Conservation (phyloP, 2,888 invertebrate genomes). For the Julus scandinavius region DNA sequence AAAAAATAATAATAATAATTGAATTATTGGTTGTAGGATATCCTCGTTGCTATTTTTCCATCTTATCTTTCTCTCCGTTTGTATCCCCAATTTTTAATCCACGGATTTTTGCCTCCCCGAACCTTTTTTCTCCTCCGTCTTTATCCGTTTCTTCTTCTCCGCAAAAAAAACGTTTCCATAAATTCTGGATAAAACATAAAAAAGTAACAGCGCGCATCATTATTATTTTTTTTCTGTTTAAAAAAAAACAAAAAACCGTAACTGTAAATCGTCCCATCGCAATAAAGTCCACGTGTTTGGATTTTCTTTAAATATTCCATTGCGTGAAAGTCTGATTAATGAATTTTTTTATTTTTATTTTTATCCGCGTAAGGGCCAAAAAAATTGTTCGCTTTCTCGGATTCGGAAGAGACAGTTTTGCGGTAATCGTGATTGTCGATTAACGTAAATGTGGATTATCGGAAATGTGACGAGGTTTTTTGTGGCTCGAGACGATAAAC, state of each 20-base stretch:
- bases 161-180: not conserved
- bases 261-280: conserved; percentile 40
- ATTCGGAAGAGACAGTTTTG: too few species aligned
- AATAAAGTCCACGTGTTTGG: conserved; percentile 51
- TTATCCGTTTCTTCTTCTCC: too few species aligned
- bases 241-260: too few species aligned
- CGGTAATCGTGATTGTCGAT: too few species aligned
- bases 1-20: too few species aligned
- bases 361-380: too few species aligned
- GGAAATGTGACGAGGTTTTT: too few species aligned
- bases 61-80: conserved; percentile 30
- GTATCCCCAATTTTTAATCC: conserved; percentile 44
- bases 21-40: not conserved
- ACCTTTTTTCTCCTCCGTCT: not conserved
- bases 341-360: too few species aligned
- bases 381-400: too few species aligned
- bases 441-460: too few species aligned
- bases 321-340: not conserved
- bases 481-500: too few species aligned
- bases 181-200: not conserved
- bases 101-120: conserved; percentile 36
- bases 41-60: conserved; percentile 28
- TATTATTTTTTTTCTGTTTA: too few species aligned
- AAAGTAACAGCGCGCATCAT: not conserved
- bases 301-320: conserved; percentile 36